Evolutionary conservation across 2,113 vertebrate species (phyloP), one percentile per base, ranked within the genome.

Genomic region (Podarcis raffonei): DNA sequence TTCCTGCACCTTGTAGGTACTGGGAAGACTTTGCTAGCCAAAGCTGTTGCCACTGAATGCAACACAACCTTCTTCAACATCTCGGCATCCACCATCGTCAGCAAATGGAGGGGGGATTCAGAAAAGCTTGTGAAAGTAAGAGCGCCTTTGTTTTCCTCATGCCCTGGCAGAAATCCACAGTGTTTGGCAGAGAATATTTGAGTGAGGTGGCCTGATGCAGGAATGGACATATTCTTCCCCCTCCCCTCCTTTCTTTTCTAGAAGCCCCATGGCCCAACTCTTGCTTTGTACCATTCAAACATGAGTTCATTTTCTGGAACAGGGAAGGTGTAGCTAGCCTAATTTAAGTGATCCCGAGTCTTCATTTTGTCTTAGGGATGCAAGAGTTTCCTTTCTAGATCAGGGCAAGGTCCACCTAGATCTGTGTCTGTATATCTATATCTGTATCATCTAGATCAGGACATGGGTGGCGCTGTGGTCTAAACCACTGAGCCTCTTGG

Each of bases 21-120:
- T 6, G 99, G 98, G 16, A 99, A 99, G 95, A 99, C 99, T 0
- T 93, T 99, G 93, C 97, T 99, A 89, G 99, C 99, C 77, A 99
- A 99, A 96, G 99, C 99, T 5, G 99, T 99, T 86, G 99, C 99
- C 79, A 99, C 98, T 0, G 99, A 99, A 92, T 98, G 99, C 92
- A 98, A 97, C 39, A 99, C 98, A 1, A 99, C 99, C 0, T 99
- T 99, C 96, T 99, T 99, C 94, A 99, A 99, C 95, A 99, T 99
- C 92, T 99, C 99, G 1, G 98, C 98, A 13, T 99, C 99, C 82
- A 99, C 98, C 93, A 99, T 99, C 68, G 98, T 99, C 95, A 99
- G 99, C 97, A 99, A 99, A 90, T 99, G 99, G 99, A 98, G 99
- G 69, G 98, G 98, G 35, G 98, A 99, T 94, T 99, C 99, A 1